These are phyloP conservation scores for Criorhina ranunculi DNA, from an alignment of 2,888 invertebrate species.

Conservation along the genomic window DNA sequence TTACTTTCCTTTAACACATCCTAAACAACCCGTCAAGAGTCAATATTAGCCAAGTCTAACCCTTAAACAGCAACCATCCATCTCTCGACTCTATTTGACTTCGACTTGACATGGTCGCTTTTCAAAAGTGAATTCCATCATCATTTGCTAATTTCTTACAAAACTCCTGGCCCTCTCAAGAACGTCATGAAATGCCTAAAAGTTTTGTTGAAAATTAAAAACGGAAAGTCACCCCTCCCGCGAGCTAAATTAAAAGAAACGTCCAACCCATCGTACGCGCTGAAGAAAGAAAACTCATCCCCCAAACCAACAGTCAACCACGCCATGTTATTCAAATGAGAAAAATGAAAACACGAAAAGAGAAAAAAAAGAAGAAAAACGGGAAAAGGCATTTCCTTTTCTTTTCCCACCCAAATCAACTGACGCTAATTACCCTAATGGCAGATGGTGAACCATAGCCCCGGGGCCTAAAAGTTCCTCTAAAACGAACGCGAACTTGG, in stretches of 20 bases:
- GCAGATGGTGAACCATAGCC: slow-evolving; percentile 71
- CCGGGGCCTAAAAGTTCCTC: slow-evolving; percentile 34
- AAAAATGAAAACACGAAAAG: neutral
- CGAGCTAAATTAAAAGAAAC: slow-evolving; percentile 58
- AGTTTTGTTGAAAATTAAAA: slow-evolving; percentile 71
- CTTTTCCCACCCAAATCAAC: slow-evolving; percentile 67
- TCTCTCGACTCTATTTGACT: slow-evolving; percentile 35
- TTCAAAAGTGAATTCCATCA: slow-evolving; percentile 3
- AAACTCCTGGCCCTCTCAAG: neutral
- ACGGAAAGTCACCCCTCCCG: slow-evolving; percentile 59
- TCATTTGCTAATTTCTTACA: slow-evolving; percentile 39
- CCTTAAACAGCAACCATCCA: slow-evolving; percentile 56
- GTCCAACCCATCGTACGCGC: neutral
- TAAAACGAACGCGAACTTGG: slow-evolving; percentile 64
- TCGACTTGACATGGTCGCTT: neutral
- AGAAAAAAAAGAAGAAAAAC: slow-evolving; percentile 9
- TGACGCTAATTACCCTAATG: slow-evolving; percentile 72
- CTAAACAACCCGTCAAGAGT: no score
- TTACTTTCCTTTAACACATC: no score
- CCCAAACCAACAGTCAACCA: slow-evolving; percentile 7
- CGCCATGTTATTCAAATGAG: slow-evolving; percentile 33
- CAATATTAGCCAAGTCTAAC: slow-evolving; percentile 17
- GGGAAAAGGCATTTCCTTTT: slow-evolving; percentile 37
- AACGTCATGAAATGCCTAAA: slow-evolving; percentile 64
- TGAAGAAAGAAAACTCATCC: slow-evolving; percentile 57